Conservation (phyloP, 2,113 vertebrate species). For the Odontophorus gujanensis region DNA sequence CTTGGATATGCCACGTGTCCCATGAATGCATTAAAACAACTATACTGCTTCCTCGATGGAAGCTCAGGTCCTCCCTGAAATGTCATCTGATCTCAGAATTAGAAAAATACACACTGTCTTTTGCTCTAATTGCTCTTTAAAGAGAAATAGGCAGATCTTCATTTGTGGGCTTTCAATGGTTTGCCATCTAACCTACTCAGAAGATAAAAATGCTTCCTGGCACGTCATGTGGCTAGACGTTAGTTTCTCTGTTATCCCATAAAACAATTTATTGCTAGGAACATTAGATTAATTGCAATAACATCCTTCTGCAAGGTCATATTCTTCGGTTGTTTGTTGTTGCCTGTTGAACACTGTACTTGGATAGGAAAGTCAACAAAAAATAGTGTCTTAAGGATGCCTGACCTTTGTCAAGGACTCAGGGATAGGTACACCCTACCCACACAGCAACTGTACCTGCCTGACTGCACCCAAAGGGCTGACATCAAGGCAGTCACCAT, state of each 20-base stretch:
- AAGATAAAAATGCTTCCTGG: background rate
- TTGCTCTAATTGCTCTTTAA: background rate
- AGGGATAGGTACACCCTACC: background rate
- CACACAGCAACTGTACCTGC: background rate
- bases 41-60: background rate
- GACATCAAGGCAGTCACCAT: background rate
- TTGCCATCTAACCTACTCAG: background rate
- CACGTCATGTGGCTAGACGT: background rate
- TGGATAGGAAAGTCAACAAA: background rate
- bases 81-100: background rate
- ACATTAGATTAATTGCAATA: background rate
- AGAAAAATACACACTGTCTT: background rate
- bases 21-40: background rate
- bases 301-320: background rate
- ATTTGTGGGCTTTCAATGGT: background rate
- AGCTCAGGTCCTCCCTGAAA: background rate
- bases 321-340: background rate
- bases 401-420: background rate
- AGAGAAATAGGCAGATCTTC: background rate
- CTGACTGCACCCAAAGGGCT: rapidly evolving
- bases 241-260: background rate
- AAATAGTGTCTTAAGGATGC: background rate
- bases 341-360: background rate
- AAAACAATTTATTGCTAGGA: background rate
- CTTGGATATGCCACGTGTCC: rapidly evolving